Evolutionary conservation across 2,113 vertebrate species (phyloP).

Genomic region (Copsychus sechellarum): DNA sequence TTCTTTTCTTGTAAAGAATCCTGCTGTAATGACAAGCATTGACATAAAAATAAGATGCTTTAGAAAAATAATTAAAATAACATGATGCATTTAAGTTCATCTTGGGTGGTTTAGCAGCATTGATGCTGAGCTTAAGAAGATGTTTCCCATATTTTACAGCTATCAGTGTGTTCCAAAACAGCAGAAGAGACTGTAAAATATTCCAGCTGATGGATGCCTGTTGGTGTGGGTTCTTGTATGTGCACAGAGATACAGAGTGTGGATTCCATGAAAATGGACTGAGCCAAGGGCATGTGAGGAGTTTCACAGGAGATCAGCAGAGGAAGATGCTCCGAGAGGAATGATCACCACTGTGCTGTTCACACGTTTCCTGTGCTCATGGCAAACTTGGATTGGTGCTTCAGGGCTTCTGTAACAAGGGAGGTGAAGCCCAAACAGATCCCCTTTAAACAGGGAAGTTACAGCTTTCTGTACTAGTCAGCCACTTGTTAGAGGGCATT

Average conservation of each 20-base stretch:
- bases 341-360: background rate
- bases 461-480: background rate
- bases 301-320: background rate
- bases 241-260: background rate
- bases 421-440: background rate
- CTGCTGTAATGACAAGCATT: background rate
- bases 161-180: background rate
- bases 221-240: background rate
- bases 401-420: background rate
- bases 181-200: background rate
- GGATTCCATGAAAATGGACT: background rate
- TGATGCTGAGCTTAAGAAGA: background rate
- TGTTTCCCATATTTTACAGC: background rate
- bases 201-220: background rate
- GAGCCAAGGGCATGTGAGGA: background rate
- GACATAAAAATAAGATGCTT: background rate
- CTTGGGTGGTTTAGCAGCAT: slow-evolving; percentile 7
- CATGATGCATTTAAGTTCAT: background rate
- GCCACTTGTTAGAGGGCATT: background rate
- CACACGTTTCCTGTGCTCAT: accelerated
- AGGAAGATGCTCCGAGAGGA: background rate
- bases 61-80: slow-evolving; percentile 17
- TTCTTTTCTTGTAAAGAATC: background rate
- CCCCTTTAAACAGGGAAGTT: background rate
- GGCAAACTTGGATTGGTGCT: background rate